Conservation (phyloP, 2,797 vertebrate species). For the Tauraco hartlaubi region DNA sequence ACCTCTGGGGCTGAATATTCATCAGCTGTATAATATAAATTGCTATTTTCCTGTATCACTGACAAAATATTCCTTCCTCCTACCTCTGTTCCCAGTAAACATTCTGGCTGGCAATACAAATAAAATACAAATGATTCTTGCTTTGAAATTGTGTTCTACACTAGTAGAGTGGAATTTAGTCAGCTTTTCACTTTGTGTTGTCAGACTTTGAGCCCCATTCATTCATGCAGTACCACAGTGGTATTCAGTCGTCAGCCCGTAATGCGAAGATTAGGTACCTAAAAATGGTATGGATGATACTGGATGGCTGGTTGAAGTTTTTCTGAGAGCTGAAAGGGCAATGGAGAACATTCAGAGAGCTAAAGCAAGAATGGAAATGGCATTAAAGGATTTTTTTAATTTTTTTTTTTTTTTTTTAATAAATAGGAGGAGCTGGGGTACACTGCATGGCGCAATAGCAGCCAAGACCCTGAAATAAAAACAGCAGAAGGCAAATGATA, state of each 20-base stretch:
- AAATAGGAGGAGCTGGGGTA: neutral
- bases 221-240: neutral
- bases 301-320: neutral
- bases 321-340: neutral
- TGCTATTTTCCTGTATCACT: conserved; percentile 62
- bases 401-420: neutral
- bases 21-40: conserved; percentile 59
- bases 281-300: neutral
- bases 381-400: neutral
- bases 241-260: neutral
- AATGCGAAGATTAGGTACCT: neutral
- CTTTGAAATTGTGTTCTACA: neutral
- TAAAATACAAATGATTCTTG: conserved; percentile 33
- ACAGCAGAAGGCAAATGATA: neutral
- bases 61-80: conserved; percentile 62
- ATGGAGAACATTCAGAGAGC: neutral
- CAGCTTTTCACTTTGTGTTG: neutral
- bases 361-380: neutral
- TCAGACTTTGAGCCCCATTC: neutral
- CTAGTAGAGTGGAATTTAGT: neutral
- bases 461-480: neutral
- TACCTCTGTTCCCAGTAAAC: conserved; percentile 52
- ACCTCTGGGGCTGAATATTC: conserved; percentile 56
- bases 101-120: conserved; percentile 54
- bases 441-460: neutral